A percentile compares a stretch with the other conserved stretches of the same genome.
These are phyloP conservation scores for Sebastes matsubarae DNA, from an alignment of 2,797 vertebrate genomes.

Conservation along the genomic window DNA sequence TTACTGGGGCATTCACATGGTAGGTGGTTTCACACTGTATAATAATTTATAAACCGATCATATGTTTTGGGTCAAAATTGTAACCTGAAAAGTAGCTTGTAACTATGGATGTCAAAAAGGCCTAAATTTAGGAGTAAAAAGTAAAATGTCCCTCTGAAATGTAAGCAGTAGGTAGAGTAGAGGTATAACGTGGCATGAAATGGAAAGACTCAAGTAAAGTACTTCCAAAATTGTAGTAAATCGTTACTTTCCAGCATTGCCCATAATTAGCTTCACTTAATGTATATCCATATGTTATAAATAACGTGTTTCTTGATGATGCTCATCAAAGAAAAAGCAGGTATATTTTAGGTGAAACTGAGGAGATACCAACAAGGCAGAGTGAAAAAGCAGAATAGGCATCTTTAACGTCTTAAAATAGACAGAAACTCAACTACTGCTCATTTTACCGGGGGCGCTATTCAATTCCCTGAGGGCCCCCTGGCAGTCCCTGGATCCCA, in stretches of 20 bases:
- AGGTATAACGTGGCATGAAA: background rate
- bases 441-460: constrained; percentile 51
- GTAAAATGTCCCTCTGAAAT: background rate
- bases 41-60: background rate
- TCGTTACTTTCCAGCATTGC: background rate
- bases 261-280: background rate
- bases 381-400: background rate
- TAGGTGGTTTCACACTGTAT: background rate
- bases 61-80: background rate
- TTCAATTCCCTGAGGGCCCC: constrained; percentile 43
- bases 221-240: background rate
- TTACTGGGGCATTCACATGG: background rate
- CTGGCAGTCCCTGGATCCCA: constrained; percentile 45
- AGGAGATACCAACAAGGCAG: background rate
- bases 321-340: background rate
- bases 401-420: constrained; percentile 42
- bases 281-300: background rate
- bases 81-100: background rate
- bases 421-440: constrained; percentile 27
- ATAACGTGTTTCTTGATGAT: background rate
- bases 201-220: background rate
- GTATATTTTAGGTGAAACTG: background rate
- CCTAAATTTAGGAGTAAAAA: background rate
- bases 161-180: background rate
- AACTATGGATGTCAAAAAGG: background rate